Conservation (phyloP, 2,797 vertebrate genomes). For the Gobio occitaniae region DNA sequence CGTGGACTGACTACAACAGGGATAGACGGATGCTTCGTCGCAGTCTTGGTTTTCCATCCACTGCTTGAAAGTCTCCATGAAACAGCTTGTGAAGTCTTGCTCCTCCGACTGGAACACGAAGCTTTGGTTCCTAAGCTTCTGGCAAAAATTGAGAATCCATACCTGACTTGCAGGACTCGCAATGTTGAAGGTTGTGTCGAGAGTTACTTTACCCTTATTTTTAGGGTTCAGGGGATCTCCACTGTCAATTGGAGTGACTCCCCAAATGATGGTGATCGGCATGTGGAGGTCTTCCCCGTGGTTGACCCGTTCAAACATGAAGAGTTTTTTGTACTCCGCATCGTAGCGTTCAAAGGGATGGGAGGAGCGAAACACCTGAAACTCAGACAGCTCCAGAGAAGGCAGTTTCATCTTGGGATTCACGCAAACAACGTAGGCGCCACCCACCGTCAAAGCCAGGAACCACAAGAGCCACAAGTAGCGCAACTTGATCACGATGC, state of each 20-base stretch:
- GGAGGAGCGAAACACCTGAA: slow-evolving; percentile 95
- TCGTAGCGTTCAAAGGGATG: slow-evolving; percentile 97
- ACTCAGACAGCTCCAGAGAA: slow-evolving; percentile 93
- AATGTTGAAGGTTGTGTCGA: slow-evolving; percentile 92
- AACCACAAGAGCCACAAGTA: slow-evolving; percentile 98
- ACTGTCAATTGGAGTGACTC: slow-evolving; percentile 88
- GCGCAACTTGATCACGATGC: slow-evolving; percentile 93
- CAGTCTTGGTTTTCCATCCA: slow-evolving; percentile 99
- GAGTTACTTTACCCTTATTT: slow-evolving; percentile 91
- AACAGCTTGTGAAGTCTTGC: slow-evolving; percentile 98
- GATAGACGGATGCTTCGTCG: slow-evolving; percentile 91
- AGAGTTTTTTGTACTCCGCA: slow-evolving; percentile 94
- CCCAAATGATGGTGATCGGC: slow-evolving; percentile 98
- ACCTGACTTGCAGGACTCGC: slow-evolving; percentile 92
- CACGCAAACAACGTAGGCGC: slow-evolving; percentile 95
- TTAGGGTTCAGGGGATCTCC: slow-evolving; percentile 96
- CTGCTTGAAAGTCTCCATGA: slow-evolving; percentile 98
- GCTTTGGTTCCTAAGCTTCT: slow-evolving; percentile 95
- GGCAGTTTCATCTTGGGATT: slow-evolving; percentile 98
- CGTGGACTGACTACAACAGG: slow-evolving; percentile 95
- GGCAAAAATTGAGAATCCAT: slow-evolving; percentile 97
- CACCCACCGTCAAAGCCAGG: slow-evolving; percentile 89
- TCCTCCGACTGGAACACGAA: slow-evolving; percentile 94
- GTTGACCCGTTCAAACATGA: slow-evolving; percentile 97
- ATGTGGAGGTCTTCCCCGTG: slow-evolving; percentile 97